Evolutionary conservation across 2,113 vertebrate genomes (phyloP), one percentile per base, ranked within the genome.

Genomic region (Phalacrocorax pelagicus): DNA sequence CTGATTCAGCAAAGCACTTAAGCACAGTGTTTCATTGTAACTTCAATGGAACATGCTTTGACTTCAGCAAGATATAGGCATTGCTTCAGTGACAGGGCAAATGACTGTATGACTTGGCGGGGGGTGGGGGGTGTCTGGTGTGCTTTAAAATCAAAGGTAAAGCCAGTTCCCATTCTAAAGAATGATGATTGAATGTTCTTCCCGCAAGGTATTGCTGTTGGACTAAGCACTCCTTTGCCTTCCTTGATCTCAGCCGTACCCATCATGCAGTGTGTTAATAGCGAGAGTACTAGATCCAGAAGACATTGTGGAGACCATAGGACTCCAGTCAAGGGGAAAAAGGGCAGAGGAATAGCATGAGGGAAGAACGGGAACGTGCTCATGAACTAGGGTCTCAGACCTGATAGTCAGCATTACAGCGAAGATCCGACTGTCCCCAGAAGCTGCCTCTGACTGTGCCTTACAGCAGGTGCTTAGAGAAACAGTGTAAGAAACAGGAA

Each of bases 1-100:
- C 78, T 58, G 95, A 95, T 96, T 97, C 97, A 97, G 96, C 94
- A 96, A 80, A 96, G 97, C 95, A 95, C 97, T 97, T 95, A 94
- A 89, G 91, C 69, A 67, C 70, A 91, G 74, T 32, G 86, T 96
- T 97, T 97, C 91, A 55, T 51, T 96, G 91, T 66, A 65, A 95
- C 96, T 96, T 97, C 91, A 91, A 42, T 73, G 92, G 94, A 89
- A 97, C 95, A 84, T 47, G 86, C 88, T 95, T 93, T 70, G 80
- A 92, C 89, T 97, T 77, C 88, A 82, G 66, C 38, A 19, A 91
- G 95, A 90, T n/a, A 36, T 0, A 46, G 91, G 91, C 66, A 3
- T 63, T 63, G 71, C 93, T 92, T 58, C 79, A 26, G 90, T 47
- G 92, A 66, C 81, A 46, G 90, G 29, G 92, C 49, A 85, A 88